Evolutionary conservation across 1,140 invertebrate species (phyloP).

Genomic region (Hyles euphorbiae): DNA sequence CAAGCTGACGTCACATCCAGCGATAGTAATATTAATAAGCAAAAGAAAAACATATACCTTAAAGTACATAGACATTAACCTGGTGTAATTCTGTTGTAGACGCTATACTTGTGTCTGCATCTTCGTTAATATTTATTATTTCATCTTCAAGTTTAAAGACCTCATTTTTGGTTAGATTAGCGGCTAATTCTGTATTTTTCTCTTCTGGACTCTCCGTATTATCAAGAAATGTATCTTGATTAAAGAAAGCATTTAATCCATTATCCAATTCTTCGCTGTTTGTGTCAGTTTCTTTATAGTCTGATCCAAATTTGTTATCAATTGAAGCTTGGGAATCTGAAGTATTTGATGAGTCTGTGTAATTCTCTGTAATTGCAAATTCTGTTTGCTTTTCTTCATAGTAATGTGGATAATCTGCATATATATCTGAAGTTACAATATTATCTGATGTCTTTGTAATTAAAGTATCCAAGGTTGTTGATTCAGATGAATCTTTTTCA

Average conservation of each 20-base stretch:
- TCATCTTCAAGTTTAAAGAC: neutral
- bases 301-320: too few species aligned
- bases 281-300: too few species aligned
- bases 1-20: too few species aligned
- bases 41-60: neutral
- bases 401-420: too few species aligned
- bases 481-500: too few species aligned
- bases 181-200: neutral
- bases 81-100: constrained; percentile 1
- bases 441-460: too few species aligned
- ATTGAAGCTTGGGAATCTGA: too few species aligned
- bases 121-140: neutral
- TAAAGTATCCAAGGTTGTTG: too few species aligned
- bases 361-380: neutral
- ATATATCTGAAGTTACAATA: too few species aligned
- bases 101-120: neutral
- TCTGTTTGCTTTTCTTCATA: neutral
- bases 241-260: constrained; percentile 3
- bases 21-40: neutral
- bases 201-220: neutral
- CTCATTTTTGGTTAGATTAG: neutral
- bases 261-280: neutral
- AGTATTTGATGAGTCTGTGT: too few species aligned
- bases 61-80: neutral
- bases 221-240: constrained; percentile 2